phyloP scores from a whole-genome alignment of 2,888 invertebrate genomes.

The Drosophila kuntzei region DNA sequence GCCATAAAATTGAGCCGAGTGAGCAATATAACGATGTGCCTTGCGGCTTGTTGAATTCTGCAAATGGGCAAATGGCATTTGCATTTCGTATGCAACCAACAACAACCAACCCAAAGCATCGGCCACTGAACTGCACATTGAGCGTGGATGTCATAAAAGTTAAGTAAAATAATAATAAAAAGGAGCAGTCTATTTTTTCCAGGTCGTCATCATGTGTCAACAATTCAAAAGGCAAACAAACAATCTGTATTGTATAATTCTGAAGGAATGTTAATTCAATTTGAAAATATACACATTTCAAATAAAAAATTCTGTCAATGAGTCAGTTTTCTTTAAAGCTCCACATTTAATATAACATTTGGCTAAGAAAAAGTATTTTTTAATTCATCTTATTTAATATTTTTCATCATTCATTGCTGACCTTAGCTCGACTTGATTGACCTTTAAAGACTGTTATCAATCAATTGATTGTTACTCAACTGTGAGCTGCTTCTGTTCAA shows the following conservation, averaged over 20 bases:
- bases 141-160: constrained; percentile 22
- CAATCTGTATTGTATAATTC: neutral
- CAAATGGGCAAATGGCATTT: constrained; percentile 58
- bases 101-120: constrained; percentile 18
- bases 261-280: neutral
- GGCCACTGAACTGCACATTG: constrained; percentile 50
- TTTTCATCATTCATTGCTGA: constrained; percentile 6
- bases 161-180: constrained; percentile 3
- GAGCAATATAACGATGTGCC: constrained; percentile 63
- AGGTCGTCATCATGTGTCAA: constrained; percentile 3
- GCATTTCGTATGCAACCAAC: constrained; percentile 44
- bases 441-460: constrained; percentile 18
- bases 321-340: no score
- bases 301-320: no score
- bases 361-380: neutral
- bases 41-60: constrained; percentile 50
- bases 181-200: constrained; percentile 14
- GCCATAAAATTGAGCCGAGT: constrained; percentile 67
- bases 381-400: neutral
- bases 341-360: neutral
- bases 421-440: constrained; percentile 8
- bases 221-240: constrained; percentile 8
- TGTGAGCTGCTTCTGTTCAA: constrained; percentile 25
- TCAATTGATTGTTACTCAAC: constrained; percentile 2
- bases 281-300: neutral